Evolutionary conservation across 2,113 vertebrate species (phyloP), one percentile per base, ranked within the genome.

Genomic region (Dissostichus mawsoni): DNA sequence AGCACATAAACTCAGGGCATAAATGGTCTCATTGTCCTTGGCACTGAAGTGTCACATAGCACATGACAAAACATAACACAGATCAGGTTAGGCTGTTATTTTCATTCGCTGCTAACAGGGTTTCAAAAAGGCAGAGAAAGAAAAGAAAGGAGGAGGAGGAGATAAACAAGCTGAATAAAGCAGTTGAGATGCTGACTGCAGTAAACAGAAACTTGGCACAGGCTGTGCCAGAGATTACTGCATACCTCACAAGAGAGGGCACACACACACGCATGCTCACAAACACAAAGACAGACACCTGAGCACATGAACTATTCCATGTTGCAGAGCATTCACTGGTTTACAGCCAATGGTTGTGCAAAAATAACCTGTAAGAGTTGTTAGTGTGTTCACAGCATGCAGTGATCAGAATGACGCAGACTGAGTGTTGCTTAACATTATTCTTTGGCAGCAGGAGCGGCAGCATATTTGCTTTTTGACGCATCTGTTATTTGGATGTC

Each of bases 181-280:
- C 87, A 47, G 86, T 80, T 86, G 86, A 86, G 78, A 80, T 20
- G 63, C 84, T 88, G 79, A 88, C 51, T 51, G 86, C 67, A 36
- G 91, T 93, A 94, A 95, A 95, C 93, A 94, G 95, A 95, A 94
- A 95, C 94, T 92, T 94, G 94, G 93, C 92, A 88, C 70, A 67
- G 76, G 78, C 62, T 18, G 53, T 20, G 71, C 41, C 81, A 82
- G 76, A 89, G 90, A 93, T 94, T 93, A 88, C 66, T 64, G 83
- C 88, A 94, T 92, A 91, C 90, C 86, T 90, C 77, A 41, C 14
- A 48, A 63, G 64, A 45, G 61, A 85, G 69, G 20, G n/a, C 4
- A 36, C 48, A 2, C 64, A 59, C 58, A 67, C 64, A 64, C 41
- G 74, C 53, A 29, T 29, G 63, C 13, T 68, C 62, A 57, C 56